These are phyloP conservation scores for Chionodraco myersi DNA, from an alignment of 2,113 vertebrate genomes.

Conservation along the genomic window DNA sequence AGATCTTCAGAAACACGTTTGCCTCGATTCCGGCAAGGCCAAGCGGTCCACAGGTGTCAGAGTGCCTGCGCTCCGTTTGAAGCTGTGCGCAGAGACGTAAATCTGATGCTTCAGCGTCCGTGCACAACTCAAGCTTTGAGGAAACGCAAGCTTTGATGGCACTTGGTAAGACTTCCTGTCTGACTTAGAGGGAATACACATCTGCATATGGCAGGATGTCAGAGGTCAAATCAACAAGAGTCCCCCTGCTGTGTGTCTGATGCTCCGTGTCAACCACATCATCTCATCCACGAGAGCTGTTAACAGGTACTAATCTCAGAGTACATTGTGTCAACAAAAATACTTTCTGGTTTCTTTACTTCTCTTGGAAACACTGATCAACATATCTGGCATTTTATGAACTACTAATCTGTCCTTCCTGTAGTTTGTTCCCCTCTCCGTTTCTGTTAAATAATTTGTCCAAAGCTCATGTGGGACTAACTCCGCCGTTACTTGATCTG, in stretches of 20 bases:
- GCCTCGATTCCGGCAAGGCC: constrained; percentile 59
- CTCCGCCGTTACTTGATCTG: constrained; percentile 38
- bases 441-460: constrained; percentile 14
- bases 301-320: constrained; percentile 29
- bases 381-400: too few species aligned
- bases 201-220: constrained; percentile 36
- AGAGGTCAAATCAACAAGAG: constrained; percentile 57
- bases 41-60: constrained; percentile 62
- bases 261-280: constrained; percentile 8
- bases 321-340: too few species aligned
- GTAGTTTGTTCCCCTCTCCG: constrained; percentile 9
- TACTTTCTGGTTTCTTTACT: too few species aligned
- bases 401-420: constrained; percentile 19
- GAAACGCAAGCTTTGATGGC: constrained; percentile 38
- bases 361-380: too few species aligned
- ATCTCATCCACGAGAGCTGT: constrained; percentile 6
- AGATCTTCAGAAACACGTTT: constrained; percentile 64
- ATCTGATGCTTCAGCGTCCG: constrained; percentile 58
- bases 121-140: constrained; percentile 51
- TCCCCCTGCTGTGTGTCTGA: neutral
- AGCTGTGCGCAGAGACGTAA: constrained; percentile 61
- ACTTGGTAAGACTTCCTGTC: constrained; percentile 25
- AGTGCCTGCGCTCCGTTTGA: constrained; percentile 68
- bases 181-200: constrained; percentile 17
- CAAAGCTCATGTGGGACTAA: constrained; percentile 34